Base-by-base conservation (phyloP, 37 sponge, comb jelly and placozoan genomes). In the Oopsacas minuta region DNA sequence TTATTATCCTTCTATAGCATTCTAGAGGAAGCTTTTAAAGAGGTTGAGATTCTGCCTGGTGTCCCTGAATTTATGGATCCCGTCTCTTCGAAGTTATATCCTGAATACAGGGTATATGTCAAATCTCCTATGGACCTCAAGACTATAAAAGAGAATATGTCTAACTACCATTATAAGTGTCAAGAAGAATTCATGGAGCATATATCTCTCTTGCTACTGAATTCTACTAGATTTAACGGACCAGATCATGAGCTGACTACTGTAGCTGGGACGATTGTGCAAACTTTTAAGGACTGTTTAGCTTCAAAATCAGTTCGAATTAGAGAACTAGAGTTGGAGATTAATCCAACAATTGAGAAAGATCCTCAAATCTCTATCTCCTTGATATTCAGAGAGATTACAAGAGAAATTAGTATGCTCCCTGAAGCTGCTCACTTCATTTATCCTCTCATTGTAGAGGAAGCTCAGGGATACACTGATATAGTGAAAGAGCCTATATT, bases 81-180 rank as follows among this genome's bases (percentile, higher is more conserved):
- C 0, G 99, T 98, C 32, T 85, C 86, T 28, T 86, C 92, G 1
- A 93, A 95, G 87, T 35, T 86, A 0, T 92, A 93, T 35, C 95
- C 99, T 10, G 99, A 98, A 82, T 98, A 98, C 86, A 92, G 95
- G 83, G 87, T 86, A 20, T 85, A 92, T 37, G 94, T 98, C 81
- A 95, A 93, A 52, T 92, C 90, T 39, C 96, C 99, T 0, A 95
- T 98, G 99, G 96, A 98, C 85, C 90, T 98, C 0, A 93, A 98
- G 83, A 95, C 94, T 12, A 92, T 98, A 89, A 95, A 88, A 83
- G 91, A 92, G 81, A 93, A 92, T 12, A 86, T 84, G 38, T 46
- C 38, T 49, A 83, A 82, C 36, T 38, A 81, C 83, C 49, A 81
- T 36, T 85, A 85, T 37, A 81, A 85, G 36, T 85, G 53, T 39